Evolutionary conservation across 2,888 invertebrate genomes (phyloP), one percentile per base, ranked within the genome.

Genomic region (Tachina grossa): DNA sequence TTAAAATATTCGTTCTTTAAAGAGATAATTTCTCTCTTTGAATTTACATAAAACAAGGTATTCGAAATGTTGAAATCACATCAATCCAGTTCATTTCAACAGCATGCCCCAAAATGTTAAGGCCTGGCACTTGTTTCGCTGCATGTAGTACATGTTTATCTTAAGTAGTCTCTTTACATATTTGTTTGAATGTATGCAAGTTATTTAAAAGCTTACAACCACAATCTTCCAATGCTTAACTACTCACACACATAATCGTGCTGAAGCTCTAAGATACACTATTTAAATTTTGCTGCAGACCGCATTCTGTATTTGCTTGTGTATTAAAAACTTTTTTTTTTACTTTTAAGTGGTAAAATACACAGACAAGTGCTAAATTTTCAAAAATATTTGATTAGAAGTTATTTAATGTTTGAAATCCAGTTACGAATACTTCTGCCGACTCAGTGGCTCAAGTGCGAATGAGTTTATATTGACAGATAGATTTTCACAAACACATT

Each of bases 361-460:
- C 43, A 65, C 55, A 65, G 55, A 69, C 68, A 75, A 79, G 69
- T 79, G 69, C 53, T 69, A 59, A 71, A 69, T 65, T 79, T 75
- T 4, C 74, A 10, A 75, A 76, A 84, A 75, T 84, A 79, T 79
- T 79, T 84, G 69, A 65, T 79, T 69, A 79, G 45, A 84, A 79
- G 68, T 79, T 75, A 79, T 84, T 83, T 83, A 71, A 79, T 79
- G 16, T 55, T 69, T 65, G 63, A 75, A 75, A 75, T 79, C 61
- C 68, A 69, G 45, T 78, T 69, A 49, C n/a, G 31, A 31, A 6
- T 31, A 31, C 31, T 31, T 31, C 45, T 59, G 31, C 57, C 31
- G 13, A 22, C 39, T 65, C 19, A 22, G 13, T 45, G 3, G 9
- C n/a, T 41, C 39, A 41, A 41, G 39, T n/a, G 9, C n/a, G n/a